These are phyloP conservation scores for Megaptera novaeangliae DNA, from an alignment of 2,113 vertebrate genomes.

Conservation along the genomic window DNA sequence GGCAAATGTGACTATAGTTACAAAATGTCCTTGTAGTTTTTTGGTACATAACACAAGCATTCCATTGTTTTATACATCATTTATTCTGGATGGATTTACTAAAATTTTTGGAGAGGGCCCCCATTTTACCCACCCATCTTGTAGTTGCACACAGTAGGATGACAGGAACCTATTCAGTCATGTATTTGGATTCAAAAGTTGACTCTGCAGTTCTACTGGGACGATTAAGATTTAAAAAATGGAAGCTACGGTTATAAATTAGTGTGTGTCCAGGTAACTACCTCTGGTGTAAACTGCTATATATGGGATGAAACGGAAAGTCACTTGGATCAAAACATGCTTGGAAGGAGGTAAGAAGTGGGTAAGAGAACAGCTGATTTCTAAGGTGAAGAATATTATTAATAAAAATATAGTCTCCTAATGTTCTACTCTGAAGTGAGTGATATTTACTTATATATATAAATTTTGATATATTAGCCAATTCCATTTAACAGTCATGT, in stretches of 20 bases:
- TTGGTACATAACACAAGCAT: neutral
- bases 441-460: neutral
- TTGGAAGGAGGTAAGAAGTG: neutral
- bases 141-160: neutral
- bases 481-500: neutral
- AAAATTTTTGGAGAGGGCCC: neutral
- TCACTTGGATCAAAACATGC: neutral
- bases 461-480: neutral
- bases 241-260: neutral
- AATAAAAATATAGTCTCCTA: neutral
- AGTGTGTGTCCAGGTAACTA: neutral
- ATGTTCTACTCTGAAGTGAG: neutral
- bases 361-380: neutral
- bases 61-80: neutral
- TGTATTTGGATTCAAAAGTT: neutral
- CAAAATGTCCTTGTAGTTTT: neutral
- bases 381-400: neutral
- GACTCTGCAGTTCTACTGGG: neutral
- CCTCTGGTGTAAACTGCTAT: neutral
- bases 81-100: neutral
- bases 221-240: neutral
- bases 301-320: neutral
- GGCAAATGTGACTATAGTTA: neutral
- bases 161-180: neutral
- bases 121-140: neutral